These are phyloP conservation scores for Diadumene lineata DNA, from an alignment of 92 coral and sea anemone species.

Conservation along the genomic window DNA sequence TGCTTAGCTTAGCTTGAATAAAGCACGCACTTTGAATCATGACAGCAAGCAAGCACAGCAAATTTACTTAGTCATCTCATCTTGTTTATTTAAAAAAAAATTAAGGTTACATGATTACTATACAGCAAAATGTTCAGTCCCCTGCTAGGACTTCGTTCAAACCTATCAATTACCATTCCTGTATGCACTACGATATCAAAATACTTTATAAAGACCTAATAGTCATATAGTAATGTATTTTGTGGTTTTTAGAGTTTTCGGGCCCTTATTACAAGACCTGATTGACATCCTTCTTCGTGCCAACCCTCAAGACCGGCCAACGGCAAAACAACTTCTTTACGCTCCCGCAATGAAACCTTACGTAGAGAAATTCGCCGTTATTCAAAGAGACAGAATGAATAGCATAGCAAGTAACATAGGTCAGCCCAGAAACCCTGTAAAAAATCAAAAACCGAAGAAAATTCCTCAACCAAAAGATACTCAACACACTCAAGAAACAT, in stretches of 20 bases:
- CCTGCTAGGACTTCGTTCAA: too few relatives aligned
- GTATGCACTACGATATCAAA: too few relatives aligned
- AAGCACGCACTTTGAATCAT: too few relatives aligned
- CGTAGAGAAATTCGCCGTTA: conserved; percentile 63
- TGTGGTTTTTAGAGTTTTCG: conserved; percentile 57
- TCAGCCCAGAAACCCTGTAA: not conserved
- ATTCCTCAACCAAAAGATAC: not conserved
- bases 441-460: not conserved
- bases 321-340: conserved; percentile 90
- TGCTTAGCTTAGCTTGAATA: too few relatives aligned
- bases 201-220: too few relatives aligned
- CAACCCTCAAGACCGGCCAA: conserved; percentile 88
- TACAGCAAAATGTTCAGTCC: too few relatives aligned
- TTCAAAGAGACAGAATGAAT: conserved; percentile 43
- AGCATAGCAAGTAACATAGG: conserved; percentile 33
- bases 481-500: not conserved
- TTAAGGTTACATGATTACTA: too few relatives aligned
- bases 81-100: too few relatives aligned
- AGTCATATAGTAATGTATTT: not conserved
- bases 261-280: conserved; percentile 82
- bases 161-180: too few relatives aligned
- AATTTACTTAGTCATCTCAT: too few relatives aligned
- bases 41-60: too few relatives aligned
- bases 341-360: conserved; percentile 91
- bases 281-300: conserved; percentile 75